Evolutionary conservation across 2,888 invertebrate species (phyloP), one percentile per base, ranked within the genome.

Genomic region (Polyommatus iphigenia): DNA sequence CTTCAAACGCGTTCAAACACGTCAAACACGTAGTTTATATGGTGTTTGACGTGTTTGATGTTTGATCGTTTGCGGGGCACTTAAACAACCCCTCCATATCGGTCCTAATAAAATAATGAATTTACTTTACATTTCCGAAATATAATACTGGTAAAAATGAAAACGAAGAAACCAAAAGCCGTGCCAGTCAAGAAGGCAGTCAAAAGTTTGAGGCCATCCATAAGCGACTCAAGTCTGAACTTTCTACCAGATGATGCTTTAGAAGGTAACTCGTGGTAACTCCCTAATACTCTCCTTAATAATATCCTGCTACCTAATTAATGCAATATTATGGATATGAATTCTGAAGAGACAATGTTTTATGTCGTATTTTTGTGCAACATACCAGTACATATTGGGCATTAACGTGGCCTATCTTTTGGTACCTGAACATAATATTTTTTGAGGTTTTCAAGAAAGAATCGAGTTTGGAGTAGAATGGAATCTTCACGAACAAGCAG

Each of bases 191-290:
- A 89, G 81, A 92, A 91, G 81, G 78, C 85, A 2, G 15, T 86
- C 0, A 80, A 82, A 80, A 50, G 89, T 18, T 18, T 80, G 57
- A 85, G 92, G 18, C 91, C 85, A 3, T 80, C 86, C 20, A 90
- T 94, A 59, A 92, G 92, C 81, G 84, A 86, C n/a, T 86, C 90
- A 1, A 91, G 91, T 80, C 87, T 94, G 2, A 57, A 89, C 15
- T 85, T 81, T 62, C 76, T 89, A 57, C 91, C 93, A 72, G 83
- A 85, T 3, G 87, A 90, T 82, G 89, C 85, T 3, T 32, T 90
- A 36, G 88, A 90, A 85, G 93, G 92, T 91, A 85, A 59, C n/a
- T 18, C 36, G 92, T 91, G 85, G 57, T 8, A 32, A 71, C 18
- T 32, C 62, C 3, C 20, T 62, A 24, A 24, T 4, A 54, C 18